Conservation (phyloP, 2,113 vertebrate species). For the Chionomys nivalis region DNA sequence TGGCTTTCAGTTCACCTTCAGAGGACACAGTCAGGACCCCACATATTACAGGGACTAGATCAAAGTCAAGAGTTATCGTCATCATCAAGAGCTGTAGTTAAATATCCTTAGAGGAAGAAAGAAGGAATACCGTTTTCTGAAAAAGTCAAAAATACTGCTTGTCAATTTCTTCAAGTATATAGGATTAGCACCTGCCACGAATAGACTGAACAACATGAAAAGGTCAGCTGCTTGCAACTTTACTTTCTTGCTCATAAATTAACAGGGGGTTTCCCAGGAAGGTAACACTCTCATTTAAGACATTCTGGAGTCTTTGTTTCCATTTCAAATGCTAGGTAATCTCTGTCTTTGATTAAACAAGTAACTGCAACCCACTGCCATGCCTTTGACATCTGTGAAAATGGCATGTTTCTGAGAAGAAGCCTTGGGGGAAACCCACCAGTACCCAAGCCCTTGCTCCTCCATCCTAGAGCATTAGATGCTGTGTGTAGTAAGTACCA, state of each 20-base stretch:
- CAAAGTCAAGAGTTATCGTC: slow-evolving; percentile 50
- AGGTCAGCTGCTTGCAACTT: slow-evolving; percentile 61
- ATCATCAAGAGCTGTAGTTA: slow-evolving; percentile 12
- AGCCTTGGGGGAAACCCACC: slow-evolving; percentile 60
- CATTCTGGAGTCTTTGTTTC: slow-evolving; percentile 67
- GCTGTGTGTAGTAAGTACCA: neutral
- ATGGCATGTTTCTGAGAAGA: slow-evolving; percentile 64
- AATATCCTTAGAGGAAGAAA: slow-evolving; percentile 50
- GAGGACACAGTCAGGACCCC: neutral
- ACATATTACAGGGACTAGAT: slow-evolving; percentile 37
- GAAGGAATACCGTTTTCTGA: slow-evolving; percentile 44
- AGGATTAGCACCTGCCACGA: slow-evolving; percentile 56
- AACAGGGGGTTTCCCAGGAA: slow-evolving; percentile 70
- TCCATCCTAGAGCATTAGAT: slow-evolving; percentile 3
- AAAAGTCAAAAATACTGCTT: slow-evolving; percentile 44
- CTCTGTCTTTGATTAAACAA: slow-evolving; percentile 70
- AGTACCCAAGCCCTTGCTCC: slow-evolving; percentile 1
- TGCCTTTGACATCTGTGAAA: slow-evolving; percentile 58
- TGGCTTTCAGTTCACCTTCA: slow-evolving; percentile 42
- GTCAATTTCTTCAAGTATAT: slow-evolving; percentile 60
- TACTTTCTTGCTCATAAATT: slow-evolving; percentile 64
- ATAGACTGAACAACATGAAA: slow-evolving; percentile 45
- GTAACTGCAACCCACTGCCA: slow-evolving; percentile 53
- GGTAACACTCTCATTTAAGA: slow-evolving; percentile 65
- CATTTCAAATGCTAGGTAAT: slow-evolving; percentile 71